phyloP scores from a whole-genome alignment of 2,113 vertebrate species.

The Thunnus thynnus region DNA sequence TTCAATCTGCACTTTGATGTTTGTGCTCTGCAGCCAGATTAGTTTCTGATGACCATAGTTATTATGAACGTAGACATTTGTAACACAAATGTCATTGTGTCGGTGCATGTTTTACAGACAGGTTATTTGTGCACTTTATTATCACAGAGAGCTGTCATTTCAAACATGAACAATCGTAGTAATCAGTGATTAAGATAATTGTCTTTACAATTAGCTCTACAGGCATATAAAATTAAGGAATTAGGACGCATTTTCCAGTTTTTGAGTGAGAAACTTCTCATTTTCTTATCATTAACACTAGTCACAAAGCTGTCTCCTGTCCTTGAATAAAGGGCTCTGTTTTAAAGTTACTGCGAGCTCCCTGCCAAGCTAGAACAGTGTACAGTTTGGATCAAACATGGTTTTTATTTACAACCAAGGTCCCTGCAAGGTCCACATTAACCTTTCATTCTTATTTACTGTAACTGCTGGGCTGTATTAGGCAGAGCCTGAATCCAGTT shows the following conservation, averaged over 20 bases:
- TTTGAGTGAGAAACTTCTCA: background rate
- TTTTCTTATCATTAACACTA: background rate
- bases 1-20: conserved; percentile 50
- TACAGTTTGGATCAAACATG: conserved; percentile 36
- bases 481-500: conserved; percentile 41
- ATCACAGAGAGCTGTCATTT: background rate
- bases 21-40: conserved; percentile 7
- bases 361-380: conserved; percentile 2
- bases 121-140: background rate
- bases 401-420: conserved; percentile 54
- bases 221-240: background rate
- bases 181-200: background rate
- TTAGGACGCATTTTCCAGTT: background rate
- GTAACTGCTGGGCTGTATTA: conserved; percentile 58
- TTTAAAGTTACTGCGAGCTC: conserved; percentile 1
- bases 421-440: conserved; percentile 22
- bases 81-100: background rate
- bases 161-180: conserved; percentile 2
- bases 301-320: conserved; percentile 8
- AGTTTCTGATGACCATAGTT: background rate
- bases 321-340: conserved; percentile 28
- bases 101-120: background rate
- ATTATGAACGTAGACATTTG: background rate
- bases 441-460: conserved; percentile 50
- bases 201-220: background rate